Conservation (phyloP, 2,113 vertebrate genomes). For the Pagrus major region DNA sequence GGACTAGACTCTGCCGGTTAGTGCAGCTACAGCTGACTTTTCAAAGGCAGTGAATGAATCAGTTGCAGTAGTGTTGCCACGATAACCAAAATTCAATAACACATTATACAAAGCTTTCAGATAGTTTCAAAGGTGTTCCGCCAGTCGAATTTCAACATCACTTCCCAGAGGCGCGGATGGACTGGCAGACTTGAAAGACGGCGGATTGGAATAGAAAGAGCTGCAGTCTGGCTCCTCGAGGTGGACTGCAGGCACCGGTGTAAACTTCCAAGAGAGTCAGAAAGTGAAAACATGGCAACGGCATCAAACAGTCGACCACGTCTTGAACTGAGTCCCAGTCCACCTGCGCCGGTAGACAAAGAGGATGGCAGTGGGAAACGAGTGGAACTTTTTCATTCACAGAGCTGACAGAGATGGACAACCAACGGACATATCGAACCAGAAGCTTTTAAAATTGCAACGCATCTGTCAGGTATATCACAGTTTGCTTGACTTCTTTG, state of each 20-base stretch:
- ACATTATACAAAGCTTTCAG: constrained; percentile 38
- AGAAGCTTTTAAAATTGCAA: not conserved
- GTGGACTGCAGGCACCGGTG: constrained; percentile 44
- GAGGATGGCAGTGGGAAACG: not conserved
- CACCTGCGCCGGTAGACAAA: constrained; percentile 35
- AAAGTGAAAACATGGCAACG: constrained; percentile 28
- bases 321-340: constrained; percentile 38
- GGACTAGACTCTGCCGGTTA: not conserved
- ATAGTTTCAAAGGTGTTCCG: constrained; percentile 43
- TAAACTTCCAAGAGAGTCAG: constrained; percentile 11
- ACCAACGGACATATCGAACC: not conserved
- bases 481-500: not conserved
- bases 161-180: constrained; percentile 18
- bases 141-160: constrained; percentile 22
- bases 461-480: constrained; percentile 1
- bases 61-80: not conserved
- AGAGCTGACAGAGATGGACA: constrained; percentile 17
- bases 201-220: constrained; percentile 31
- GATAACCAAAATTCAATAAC: constrained; percentile 41
- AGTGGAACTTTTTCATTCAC: constrained; percentile 24
- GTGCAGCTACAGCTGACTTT: not conserved
- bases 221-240: constrained; percentile 37
- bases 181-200: constrained; percentile 46
- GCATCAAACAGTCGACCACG: constrained; percentile 45
- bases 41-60: constrained; percentile 10